Evolutionary conservation across 2,888 invertebrate species (phyloP).

Genomic region (Drosophila monieri): DNA sequence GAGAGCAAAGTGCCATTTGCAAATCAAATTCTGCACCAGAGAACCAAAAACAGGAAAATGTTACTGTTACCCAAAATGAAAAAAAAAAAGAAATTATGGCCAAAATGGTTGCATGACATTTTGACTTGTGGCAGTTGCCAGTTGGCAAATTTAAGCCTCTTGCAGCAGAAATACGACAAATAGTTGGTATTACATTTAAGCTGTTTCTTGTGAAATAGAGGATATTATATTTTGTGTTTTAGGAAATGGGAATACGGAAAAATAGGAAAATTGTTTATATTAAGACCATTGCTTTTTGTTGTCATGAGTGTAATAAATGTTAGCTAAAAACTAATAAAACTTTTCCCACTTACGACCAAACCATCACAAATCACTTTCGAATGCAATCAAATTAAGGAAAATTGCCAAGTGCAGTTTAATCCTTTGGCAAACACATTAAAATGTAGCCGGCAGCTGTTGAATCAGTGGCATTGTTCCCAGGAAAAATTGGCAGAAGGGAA

Average conservation of each 20-base stretch:
- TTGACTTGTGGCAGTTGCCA: conserved; percentile 17
- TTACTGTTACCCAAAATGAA: not conserved
- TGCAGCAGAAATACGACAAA: not conserved
- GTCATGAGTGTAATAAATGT: not conserved
- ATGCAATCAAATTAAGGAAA: conserved; percentile 31
- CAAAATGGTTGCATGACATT: conserved; percentile 23
- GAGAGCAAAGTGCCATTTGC: conserved; percentile 27
- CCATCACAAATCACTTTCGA: conserved; percentile 19
- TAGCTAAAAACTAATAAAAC: not conserved
- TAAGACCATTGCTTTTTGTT: too few relatives aligned
- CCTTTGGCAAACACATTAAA: conserved; percentile 51
- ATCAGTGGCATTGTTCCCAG: conserved; percentile 36
- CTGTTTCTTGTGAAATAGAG: too few relatives aligned
- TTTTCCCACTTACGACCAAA: not conserved
- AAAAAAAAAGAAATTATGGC: conserved; percentile 10
- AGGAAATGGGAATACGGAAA: too few relatives aligned
- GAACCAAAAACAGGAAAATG: conserved; percentile 25
- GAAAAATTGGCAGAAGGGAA: conserved; percentile 5
- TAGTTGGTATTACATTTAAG: not conserved
- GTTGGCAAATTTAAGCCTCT: conserved; percentile 28
- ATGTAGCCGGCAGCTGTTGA: conserved; percentile 47
- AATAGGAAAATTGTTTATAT: too few relatives aligned
- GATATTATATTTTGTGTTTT: too few relatives aligned
- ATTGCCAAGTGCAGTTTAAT: conserved; percentile 46
- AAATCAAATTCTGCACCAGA: conserved; percentile 32